Base-by-base conservation (phyloP, 2,113 vertebrate genomes). In the Gobiocypris rarus region DNA sequence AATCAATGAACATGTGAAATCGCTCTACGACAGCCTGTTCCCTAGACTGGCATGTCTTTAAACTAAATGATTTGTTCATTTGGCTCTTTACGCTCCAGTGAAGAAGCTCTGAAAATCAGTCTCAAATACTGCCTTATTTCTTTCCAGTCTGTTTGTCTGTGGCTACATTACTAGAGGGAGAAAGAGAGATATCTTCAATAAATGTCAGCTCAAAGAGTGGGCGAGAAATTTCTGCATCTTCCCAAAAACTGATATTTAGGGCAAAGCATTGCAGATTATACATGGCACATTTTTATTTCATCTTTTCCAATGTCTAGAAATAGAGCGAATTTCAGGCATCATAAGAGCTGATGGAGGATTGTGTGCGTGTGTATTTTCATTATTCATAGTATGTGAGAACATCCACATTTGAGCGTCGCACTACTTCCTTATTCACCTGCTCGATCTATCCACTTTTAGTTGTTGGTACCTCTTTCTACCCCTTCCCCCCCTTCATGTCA, bases 351-450 rank as follows among this genome's bases (percentile, higher is more conserved):
- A 48, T 63, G 43, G 31, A 82, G 45, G 34, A 76, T 54, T 76
- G 54, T 65, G 38, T 63, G 67, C 15, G 54, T 84, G 82, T 43
- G 58, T 65, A 58, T 31, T 59, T 88, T 79, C 59, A 84, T 86
- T 88, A 82, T 87, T 87, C 48, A 84, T 81, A 48, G n/a, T 50
- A 54, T 56, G 24, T 83, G 80, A 75, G n/a, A 31, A n/a, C 76
- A 69, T 76, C 67, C 76, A 83, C 71, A 31, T 41, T 54, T 7
- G 56, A 83, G 70, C 82, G 15, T 54, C 65, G 28, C 52, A 82
- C 41, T 41, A 22, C 56, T 19, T 74, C 48, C 48, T 52, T 31
- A 11, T 24, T 82, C 65, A 59, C 70, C 24, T 9, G 15, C 70
- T 75, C 5, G 9, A 24, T 83, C 56, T 61, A 28, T 22, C 41